Evolutionary conservation across 2,888 invertebrate genomes (phyloP), one percentile per base, ranked within the genome.

Genomic region (Oconnorella tubifera): DNA sequence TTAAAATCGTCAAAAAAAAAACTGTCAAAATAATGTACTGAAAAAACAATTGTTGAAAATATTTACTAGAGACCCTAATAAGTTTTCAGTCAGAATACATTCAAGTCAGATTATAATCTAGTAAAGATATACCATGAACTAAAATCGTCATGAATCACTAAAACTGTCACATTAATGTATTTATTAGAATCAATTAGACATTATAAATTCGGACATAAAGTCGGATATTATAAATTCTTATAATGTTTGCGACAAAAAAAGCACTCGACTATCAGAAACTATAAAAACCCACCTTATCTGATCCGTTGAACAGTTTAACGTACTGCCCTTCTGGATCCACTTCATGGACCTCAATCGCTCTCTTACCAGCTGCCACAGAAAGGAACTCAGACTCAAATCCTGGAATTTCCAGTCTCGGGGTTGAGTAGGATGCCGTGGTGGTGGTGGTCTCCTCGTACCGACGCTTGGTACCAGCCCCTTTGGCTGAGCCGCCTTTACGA

Each of bases 271-370:
- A n/a, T n/a, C n/a, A n/a, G n/a, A n/a, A n/a, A n/a, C n/a, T n/a
- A n/a, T n/a, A n/a, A n/a, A n/a, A n/a, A n/a, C n/a, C n/a, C 74
- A 90, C 92, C 86, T 91, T 88, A 75, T 87, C 89, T 23, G 65
- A 63, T 83, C 91, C 94, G 82, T 97, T 97, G 76, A 86, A 86
- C 33, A 97, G 84, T 82, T 90, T 91, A 59, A 97, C 90, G 77
- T 86, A 97, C 77, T 88, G 88, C 32, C 96, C 97, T 53, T 95
- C 91, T 0, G 89, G 86, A 83, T 92, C 92, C 28, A 88, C 89
- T 76, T 95, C 95, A 4, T 86, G 83, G 31, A 97, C 89, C 80
- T 93, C 92, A 60, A 97, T 84, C 75, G 91, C 91, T 0, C 87
- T 90, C 88, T 84, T 90, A 4, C 81, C 79, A 1, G 80, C 72